Evolutionary conservation across 2,113 vertebrate genomes (phyloP).

Genomic region (Lagenorhynchus albirostris): DNA sequence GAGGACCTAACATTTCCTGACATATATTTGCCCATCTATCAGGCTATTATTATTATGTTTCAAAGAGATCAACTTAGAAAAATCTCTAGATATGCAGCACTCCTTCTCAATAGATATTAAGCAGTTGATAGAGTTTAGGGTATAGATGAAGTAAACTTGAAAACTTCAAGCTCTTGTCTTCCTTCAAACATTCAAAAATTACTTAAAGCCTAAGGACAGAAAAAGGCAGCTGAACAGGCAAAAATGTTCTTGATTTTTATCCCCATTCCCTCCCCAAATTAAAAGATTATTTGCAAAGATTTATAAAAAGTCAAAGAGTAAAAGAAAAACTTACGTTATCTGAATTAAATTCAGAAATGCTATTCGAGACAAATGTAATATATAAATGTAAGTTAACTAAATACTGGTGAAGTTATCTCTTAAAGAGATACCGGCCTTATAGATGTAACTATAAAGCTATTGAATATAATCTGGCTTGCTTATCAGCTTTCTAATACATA

Average conservation of each 20-base stretch:
- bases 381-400: conserved; percentile 48
- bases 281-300: conserved; percentile 35
- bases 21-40: neutral
- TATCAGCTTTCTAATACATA: neutral
- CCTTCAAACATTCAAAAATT: neutral
- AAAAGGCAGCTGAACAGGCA: neutral
- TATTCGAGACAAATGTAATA: conserved; percentile 18
- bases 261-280: neutral
- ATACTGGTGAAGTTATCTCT: conserved; percentile 17
- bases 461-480: neutral
- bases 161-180: neutral
- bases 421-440: neutral
- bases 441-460: neutral
- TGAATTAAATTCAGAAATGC: conserved; percentile 40
- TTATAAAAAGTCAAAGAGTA: conserved; percentile 25
- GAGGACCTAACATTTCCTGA: neutral
- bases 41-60: neutral
- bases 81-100: neutral
- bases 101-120: neutral
- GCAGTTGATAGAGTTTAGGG: neutral
- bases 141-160: neutral
- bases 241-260: neutral
- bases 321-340: conserved; percentile 26
- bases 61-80: neutral
- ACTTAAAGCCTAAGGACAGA: neutral